Percentiles rank a stretch among this genome's conserved stretches.
phyloP scores from a whole-genome alignment of 2,888 invertebrate species.

The Ctenicera cuprea region DNA sequence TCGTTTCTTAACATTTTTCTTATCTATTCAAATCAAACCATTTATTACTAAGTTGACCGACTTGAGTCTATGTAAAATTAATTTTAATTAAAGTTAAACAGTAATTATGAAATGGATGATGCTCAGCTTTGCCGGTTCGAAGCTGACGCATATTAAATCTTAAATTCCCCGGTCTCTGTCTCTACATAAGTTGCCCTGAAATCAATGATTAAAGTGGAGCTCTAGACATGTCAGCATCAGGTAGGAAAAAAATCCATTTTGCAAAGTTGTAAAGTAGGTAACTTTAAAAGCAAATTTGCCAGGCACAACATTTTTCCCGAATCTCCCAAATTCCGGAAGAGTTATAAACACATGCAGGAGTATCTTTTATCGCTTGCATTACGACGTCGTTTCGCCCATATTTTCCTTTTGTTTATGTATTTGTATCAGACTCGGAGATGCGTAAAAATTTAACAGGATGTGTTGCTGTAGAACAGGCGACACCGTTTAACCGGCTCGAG shows the following conservation, averaged over 20 bases:
- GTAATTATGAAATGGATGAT: no score
- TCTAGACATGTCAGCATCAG: no score
- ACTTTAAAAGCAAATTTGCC: constrained; percentile 29
- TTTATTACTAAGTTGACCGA: no score
- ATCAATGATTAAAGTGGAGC: no score
- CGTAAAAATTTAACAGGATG: constrained; percentile 51
- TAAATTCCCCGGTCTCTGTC: no score
- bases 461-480: constrained; percentile 29
- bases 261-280: constrained; percentile 18
- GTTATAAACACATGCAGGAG: constrained; percentile 46
- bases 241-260: not conserved
- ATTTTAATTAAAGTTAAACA: not conserved
- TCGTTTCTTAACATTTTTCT: no score
- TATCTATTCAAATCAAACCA: no score
- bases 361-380: constrained; percentile 47
- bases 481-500: constrained; percentile 34
- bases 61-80: not conserved
- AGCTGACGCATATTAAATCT: no score
- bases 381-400: constrained; percentile 39
- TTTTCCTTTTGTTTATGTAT: constrained; percentile 47
- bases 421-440: constrained; percentile 40
- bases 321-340: constrained; percentile 35
- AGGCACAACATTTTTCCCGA: constrained; percentile 19
- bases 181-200: no score
- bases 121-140: no score